Percentiles rank a stretch among this genome's conserved stretches.
phyloP scores from a whole-genome alignment of 2,797 vertebrate genomes.

The Sorex maritimensis region DNA sequence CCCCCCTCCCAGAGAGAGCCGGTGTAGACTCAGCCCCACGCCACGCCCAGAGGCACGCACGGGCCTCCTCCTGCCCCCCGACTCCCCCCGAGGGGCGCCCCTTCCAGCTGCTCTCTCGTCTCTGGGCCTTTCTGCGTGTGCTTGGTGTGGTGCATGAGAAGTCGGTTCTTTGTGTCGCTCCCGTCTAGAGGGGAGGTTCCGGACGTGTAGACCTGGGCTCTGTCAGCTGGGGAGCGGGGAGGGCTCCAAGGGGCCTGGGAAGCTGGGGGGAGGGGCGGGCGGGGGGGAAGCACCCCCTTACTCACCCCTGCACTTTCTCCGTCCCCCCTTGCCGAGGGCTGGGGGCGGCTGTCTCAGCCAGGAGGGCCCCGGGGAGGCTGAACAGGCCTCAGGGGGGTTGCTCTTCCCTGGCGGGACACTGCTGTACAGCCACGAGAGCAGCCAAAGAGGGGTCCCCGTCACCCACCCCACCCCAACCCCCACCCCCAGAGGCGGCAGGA shows the following conservation, averaged over 20 bases:
- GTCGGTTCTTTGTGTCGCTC: conserved; percentile 89
- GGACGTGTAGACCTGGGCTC: conserved; percentile 70
- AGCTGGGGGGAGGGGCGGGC: conserved; percentile 47
- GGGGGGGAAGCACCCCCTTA: neutral
- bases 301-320: neutral
- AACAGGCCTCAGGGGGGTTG: neutral
- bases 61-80: conserved; percentile 72
- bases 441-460: neutral
- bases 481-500: conserved; percentile 63
- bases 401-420: neutral
- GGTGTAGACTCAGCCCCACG: conserved; percentile 11
- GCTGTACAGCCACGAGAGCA: conserved; percentile 44
- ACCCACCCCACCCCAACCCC: neutral
- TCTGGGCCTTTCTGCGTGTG: conserved; percentile 88
- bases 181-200: conserved; percentile 77
- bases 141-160: conserved; percentile 89
- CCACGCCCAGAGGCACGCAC: conserved; percentile 44
- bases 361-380: conserved; percentile 22
- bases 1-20: conserved; percentile 18
- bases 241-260: conserved; percentile 35
- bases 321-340: conserved; percentile 63
- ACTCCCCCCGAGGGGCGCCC: neutral
- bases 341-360: conserved; percentile 6
- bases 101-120: conserved; percentile 86
- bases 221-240: conserved; percentile 57